A percentile compares a stretch with the other conserved stretches of the same genome.
Conservation (phyloP, 1,140 invertebrate genomes). For the Drosophila erecta region DNA sequence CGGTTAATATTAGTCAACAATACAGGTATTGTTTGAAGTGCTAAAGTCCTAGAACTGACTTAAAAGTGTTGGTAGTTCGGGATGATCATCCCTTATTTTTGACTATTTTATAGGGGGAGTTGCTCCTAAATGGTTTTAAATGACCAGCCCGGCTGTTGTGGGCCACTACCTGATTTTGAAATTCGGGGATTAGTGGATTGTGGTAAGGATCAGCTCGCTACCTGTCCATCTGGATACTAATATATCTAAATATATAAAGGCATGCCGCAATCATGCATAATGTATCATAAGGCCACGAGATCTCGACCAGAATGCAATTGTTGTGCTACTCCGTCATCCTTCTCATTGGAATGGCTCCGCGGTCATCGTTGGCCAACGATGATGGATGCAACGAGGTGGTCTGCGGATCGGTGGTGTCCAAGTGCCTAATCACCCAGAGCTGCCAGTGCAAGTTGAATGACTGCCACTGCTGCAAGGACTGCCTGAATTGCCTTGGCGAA, state of each 20-base stretch:
- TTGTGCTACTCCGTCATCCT: neutral
- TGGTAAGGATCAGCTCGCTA: constrained; percentile 1
- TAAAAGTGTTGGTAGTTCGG: neutral
- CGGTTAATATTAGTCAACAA: neutral
- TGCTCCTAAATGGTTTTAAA: constrained; percentile 61
- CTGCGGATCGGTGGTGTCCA: constrained; percentile 93
- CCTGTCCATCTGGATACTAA: constrained; percentile 20
- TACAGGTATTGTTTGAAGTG: neutral
- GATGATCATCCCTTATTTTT: constrained; percentile 3
- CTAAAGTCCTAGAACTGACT: neutral
- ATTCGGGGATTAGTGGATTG: constrained; percentile 16
- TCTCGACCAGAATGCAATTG: constrained; percentile 26
- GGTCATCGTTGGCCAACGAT: constrained; percentile 21
- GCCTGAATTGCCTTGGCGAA: constrained; percentile 94
- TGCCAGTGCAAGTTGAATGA: constrained; percentile 97
- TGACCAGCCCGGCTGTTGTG: constrained; percentile 22
- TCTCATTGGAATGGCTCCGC: neutral
- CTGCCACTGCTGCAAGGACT: constrained; percentile 96
- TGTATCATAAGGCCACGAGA: constrained; percentile 27
- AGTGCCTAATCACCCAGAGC: constrained; percentile 97
- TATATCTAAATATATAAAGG: constrained; percentile 22
- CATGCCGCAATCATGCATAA: neutral
- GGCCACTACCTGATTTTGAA: constrained; percentile 13
- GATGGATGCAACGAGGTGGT: constrained; percentile 81
- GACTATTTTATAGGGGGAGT: neutral